Conservation (phyloP, 2,888 invertebrate genomes). For the Machimus atricapillus region DNA sequence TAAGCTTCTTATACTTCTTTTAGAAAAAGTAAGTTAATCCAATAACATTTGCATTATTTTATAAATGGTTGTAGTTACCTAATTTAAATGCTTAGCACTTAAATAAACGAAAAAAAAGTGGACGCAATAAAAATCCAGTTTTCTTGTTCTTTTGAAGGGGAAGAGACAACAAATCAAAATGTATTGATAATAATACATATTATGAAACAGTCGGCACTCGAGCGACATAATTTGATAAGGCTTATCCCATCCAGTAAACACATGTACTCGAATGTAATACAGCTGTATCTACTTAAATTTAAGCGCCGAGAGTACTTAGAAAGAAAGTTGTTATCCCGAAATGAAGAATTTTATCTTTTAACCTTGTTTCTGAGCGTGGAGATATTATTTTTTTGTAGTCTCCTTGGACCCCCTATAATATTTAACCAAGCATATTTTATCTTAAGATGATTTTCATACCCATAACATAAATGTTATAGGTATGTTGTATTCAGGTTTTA, state of each 20-base stretch:
- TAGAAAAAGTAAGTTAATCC: too few relatives aligned
- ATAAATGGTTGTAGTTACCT: background rate
- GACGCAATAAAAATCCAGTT: background rate
- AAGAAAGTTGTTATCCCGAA: background rate
- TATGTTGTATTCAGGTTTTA: too few relatives aligned
- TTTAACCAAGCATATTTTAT: background rate
- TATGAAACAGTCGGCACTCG: background rate
- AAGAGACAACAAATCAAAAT: background rate
- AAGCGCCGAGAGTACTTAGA: background rate
- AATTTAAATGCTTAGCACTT: background rate
- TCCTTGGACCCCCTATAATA: background rate
- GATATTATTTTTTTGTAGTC: background rate
- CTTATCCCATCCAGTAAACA: background rate
- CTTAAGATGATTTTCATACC: background rate
- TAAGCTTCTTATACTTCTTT: too few relatives aligned
- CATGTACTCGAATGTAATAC: background rate
- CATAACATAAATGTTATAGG: too few relatives aligned
- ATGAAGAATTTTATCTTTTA: background rate
- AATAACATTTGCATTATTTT: too few relatives aligned
- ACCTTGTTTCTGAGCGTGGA: background rate
- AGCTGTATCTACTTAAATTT: background rate
- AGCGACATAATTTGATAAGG: background rate
- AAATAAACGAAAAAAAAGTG: background rate
- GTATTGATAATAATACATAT: background rate
- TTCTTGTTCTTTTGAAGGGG: background rate